A percentile compares a stretch with the other conserved stretches of the same genome.
phyloP scores from a whole-genome alignment of 2,888 invertebrate genomes.

The Anaspis maculata region DNA sequence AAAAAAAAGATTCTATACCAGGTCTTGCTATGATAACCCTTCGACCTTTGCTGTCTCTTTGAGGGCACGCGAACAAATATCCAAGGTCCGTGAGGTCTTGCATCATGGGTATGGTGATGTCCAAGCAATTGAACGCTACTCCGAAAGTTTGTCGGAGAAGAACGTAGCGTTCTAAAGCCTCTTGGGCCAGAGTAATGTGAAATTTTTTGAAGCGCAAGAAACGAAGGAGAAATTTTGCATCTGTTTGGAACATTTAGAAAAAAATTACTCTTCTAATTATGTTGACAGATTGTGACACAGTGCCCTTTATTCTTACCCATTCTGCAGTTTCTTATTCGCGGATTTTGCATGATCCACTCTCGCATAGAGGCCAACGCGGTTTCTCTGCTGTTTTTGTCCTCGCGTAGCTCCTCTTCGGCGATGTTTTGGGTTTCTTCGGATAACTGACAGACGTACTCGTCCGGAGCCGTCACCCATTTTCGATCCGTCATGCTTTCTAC shows the following conservation, averaged over 20 bases:
- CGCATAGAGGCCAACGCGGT: constrained; percentile 60
- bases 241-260: no score
- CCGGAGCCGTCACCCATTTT: constrained; percentile 52
- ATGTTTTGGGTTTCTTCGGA: constrained; percentile 53
- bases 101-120: constrained; percentile 62
- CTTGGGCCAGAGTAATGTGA: constrained; percentile 70
- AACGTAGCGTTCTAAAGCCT: constrained; percentile 69
- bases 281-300: no score
- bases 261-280: no score
- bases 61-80: constrained; percentile 70
- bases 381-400: constrained; percentile 55
- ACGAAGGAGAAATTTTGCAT: constrained; percentile 60
- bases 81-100: constrained; percentile 63
- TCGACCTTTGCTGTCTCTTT: constrained; percentile 63
- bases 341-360: constrained; percentile 64
- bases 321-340: constrained; percentile 58
- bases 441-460: constrained; percentile 56
- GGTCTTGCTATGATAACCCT: constrained; percentile 69
- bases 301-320: constrained; percentile 58
- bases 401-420: constrained; percentile 59
- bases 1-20: constrained; percentile 47
- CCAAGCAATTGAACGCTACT: constrained; percentile 65
- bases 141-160: constrained; percentile 68
- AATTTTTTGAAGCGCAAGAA: constrained; percentile 76
- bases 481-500: constrained; percentile 21